A percentile compares a stretch with the other conserved stretches of the same genome.
These are phyloP conservation scores for Cercopithecus petaurista DNA, from an alignment of 2,797 vertebrate genomes.

Conservation along the genomic window DNA sequence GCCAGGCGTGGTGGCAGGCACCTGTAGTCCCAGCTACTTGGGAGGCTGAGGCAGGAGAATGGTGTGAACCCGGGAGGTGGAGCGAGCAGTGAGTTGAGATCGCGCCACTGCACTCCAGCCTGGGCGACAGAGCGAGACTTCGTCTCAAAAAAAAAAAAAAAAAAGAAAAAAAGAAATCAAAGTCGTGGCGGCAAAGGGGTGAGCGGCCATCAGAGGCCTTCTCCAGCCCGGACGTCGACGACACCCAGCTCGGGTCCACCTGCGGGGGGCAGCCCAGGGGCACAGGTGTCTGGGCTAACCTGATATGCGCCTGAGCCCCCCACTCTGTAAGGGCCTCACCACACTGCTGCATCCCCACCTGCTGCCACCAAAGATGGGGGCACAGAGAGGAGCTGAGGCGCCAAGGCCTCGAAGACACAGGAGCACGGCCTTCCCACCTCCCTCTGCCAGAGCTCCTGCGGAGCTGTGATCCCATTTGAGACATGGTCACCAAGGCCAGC, in stretches of 20 bases:
- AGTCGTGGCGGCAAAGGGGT: background rate
- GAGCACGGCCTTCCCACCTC: background rate
- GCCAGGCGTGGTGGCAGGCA: too few relatives aligned
- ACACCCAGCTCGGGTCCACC: background rate
- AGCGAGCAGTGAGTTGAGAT: too few relatives aligned
- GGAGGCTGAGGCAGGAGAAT: too few relatives aligned
- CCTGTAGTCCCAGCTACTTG: too few relatives aligned
- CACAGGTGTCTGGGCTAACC: background rate
- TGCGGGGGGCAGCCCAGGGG: background rate
- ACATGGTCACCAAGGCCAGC: too few relatives aligned
- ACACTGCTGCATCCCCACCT: background rate
- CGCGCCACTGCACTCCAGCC: too few relatives aligned
- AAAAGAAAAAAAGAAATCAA: background rate
- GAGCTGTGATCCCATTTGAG: background rate
- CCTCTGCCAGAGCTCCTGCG: background rate
- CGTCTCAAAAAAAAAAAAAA: too few relatives aligned
- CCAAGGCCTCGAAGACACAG: background rate
- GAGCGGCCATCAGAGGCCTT: background rate
- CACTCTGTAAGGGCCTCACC: background rate
- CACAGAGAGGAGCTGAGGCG: background rate
- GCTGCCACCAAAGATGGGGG: background rate
- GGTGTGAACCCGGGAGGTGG: too few relatives aligned
- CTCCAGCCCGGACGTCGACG: background rate
- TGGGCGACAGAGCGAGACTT: too few relatives aligned
- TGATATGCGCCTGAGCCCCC: background rate